Evolutionary conservation across 2,113 vertebrate species (phyloP).

Genomic region (Pavo muticus): DNA sequence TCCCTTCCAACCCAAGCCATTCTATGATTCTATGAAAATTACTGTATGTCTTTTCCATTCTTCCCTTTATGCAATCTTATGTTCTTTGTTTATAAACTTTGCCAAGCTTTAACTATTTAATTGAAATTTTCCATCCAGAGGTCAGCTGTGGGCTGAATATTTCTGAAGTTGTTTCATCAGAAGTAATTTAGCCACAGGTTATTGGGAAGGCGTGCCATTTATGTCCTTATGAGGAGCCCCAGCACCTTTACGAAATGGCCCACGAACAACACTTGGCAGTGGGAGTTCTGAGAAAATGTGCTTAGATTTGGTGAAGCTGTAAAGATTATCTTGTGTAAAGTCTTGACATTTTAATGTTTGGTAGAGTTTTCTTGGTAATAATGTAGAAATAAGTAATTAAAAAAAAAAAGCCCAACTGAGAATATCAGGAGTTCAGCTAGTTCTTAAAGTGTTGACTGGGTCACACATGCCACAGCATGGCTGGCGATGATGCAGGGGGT

Average conservation of each 20-base stretch:
- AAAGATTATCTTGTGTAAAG: neutral
- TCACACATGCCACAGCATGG: neutral
- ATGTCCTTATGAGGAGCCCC: neutral
- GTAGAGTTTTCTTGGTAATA: neutral
- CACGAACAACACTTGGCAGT: neutral
- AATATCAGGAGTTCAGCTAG: neutral
- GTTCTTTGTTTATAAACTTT: neutral
- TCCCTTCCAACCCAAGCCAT: no score
- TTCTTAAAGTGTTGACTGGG: neutral
- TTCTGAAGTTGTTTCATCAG: neutral
- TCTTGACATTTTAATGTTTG: neutral
- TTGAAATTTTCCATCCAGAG: neutral
- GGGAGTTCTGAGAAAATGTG: neutral
- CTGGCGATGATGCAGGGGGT: neutral
- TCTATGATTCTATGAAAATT: no score
- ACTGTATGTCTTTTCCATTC: neutral
- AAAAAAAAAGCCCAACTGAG: neutral
- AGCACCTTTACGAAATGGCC: neutral
- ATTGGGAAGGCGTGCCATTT: neutral
- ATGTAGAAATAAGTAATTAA: neutral
- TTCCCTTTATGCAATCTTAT: neutral
- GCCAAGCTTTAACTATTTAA: neutral
- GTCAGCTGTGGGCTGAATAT: neutral
- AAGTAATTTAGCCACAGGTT: neutral
- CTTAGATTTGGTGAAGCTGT: neutral